Conservation (phyloP, 2,888 invertebrate genomes). For the Acanthosoma haemorrhoidale region DNA sequence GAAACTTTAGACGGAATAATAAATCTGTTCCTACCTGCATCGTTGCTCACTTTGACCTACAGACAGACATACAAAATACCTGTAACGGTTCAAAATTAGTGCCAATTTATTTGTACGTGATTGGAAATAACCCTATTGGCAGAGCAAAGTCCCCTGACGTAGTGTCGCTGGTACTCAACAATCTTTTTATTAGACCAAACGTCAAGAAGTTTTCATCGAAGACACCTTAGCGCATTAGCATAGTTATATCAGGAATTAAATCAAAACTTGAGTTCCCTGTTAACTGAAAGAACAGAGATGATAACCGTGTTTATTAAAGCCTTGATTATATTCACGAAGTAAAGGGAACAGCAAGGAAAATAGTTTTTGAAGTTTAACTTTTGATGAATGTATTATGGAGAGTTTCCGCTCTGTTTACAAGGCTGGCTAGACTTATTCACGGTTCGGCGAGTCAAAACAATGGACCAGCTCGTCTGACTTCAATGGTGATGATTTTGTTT, state of each 20-base stretch:
- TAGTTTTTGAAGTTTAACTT: slow-evolving; percentile 6
- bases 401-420: neutral
- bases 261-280: neutral
- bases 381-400: neutral
- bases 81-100: too few relatives aligned
- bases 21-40: too few relatives aligned
- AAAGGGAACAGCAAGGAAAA: neutral
- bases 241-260: neutral
- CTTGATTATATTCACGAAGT: slow-evolving; percentile 2
- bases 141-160: too few relatives aligned
- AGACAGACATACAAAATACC: too few relatives aligned
- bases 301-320: neutral
- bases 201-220: too few relatives aligned
- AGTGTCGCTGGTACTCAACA: too few relatives aligned
- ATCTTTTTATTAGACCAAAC: too few relatives aligned
- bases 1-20: too few relatives aligned
- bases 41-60: too few relatives aligned
- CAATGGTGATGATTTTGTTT: neutral
- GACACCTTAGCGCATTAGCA: neutral
- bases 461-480: neutral
- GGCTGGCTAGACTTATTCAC: neutral
- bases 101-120: too few relatives aligned
- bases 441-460: neutral
- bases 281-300: neutral
- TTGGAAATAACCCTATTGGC: too few relatives aligned